Conservation (phyloP, 1,140 invertebrate genomes). For the Drosophila virilis region DNA sequence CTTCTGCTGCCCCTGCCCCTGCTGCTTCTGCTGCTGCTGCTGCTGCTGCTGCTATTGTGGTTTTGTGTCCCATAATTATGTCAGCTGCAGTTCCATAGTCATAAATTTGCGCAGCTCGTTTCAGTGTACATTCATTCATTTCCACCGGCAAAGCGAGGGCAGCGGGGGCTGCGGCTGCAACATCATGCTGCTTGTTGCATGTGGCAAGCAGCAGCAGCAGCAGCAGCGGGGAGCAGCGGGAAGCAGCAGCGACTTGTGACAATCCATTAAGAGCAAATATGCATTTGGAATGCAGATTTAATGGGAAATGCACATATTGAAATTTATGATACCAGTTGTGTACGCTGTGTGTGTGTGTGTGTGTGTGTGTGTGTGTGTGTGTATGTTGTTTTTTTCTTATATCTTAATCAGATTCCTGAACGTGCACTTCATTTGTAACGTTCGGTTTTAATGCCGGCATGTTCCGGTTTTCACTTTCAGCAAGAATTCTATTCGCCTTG, state of each 20-base stretch:
- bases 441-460: conserved; percentile 20
- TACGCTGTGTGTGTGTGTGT: background rate
- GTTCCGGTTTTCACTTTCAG: conserved; percentile 23
- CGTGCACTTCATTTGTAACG: conserved; percentile 35
- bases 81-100: conserved; percentile 76
- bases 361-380: background rate
- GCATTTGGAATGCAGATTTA: conserved; percentile 48
- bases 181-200: background rate
- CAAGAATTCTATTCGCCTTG: conserved; percentile 1
- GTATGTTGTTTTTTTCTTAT: conserved; percentile 6
- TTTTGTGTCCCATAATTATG: conserved; percentile 75
- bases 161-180: background rate
- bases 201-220: background rate
- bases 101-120: conserved; percentile 68
- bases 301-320: conserved; percentile 51
- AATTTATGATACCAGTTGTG: conserved; percentile 45
- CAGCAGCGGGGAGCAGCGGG: background rate
- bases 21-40: conserved; percentile 26
- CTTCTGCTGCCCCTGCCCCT: conserved; percentile 13
- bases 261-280: conserved; percentile 53
- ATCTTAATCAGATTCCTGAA: conserved; percentile 46
- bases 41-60: conserved; percentile 45
- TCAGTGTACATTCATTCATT: conserved; percentile 42
- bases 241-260: conserved; percentile 1
- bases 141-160: background rate